phyloP scores from a whole-genome alignment of 1,140 invertebrate species.

The Ceratosolen fusciceps region DNA sequence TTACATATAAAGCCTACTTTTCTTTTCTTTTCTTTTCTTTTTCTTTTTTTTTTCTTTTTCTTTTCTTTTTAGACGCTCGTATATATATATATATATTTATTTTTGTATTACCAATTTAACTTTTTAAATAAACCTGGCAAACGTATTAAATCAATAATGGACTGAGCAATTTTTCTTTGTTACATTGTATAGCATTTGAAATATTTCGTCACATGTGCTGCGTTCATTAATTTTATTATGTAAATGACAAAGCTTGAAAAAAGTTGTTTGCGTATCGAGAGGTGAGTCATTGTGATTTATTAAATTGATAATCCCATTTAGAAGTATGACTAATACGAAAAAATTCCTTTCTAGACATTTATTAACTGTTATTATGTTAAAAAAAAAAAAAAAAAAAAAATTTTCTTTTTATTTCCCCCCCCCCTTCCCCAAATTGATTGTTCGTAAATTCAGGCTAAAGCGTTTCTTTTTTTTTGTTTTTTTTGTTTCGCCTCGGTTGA shows the following conservation, averaged over 20 bases:
- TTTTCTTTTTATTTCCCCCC: too few species aligned
- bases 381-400: too few species aligned
- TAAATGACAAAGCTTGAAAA: constrained; percentile 31
- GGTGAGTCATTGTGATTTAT: constrained; percentile 39
- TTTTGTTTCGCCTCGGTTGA: too few species aligned
- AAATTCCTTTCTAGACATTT: constrained; percentile 29
- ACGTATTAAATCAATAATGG: not conserved
- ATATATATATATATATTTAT: too few species aligned
- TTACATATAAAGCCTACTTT: not conserved
- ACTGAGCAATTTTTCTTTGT: not conserved
- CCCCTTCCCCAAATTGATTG: constrained; percentile 10
- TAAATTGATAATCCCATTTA: constrained; percentile 35
- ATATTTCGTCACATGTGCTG: constrained; percentile 21
- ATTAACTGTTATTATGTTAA: constrained; percentile 12
- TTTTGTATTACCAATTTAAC: not conserved
- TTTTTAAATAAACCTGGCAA: not conserved
- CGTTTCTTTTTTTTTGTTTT: too few species aligned
- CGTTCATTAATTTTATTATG: constrained; percentile 40
- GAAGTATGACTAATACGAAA: constrained; percentile 32
- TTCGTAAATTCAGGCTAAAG: not conserved
- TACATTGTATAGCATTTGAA: constrained; percentile 12
- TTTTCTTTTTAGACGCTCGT: not conserved
- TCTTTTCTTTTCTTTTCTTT: not conserved
- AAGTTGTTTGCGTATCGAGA: constrained; percentile 16
- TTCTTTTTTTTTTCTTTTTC: not conserved